These are phyloP conservation scores for Sternarchorhynchus goeldii DNA, from an alignment of 2,797 vertebrate genomes.

Conservation along the genomic window DNA sequence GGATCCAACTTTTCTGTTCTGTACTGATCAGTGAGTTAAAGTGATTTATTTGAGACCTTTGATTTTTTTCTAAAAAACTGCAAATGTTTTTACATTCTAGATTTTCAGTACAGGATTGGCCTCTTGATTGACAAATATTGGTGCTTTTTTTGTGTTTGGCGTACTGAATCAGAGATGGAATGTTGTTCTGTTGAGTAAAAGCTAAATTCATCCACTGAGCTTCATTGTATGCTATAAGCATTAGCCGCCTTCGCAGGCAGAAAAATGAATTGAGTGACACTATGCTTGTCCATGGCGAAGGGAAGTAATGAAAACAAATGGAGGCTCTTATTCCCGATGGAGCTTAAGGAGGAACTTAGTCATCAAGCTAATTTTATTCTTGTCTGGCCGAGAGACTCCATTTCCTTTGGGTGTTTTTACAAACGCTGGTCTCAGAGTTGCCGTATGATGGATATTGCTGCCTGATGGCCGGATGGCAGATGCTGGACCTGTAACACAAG, in stretches of 20 bases:
- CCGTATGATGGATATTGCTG: conserved; percentile 75
- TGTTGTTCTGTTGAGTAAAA: conserved; percentile 2
- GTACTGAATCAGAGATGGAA: not conserved
- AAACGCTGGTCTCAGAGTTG: conserved; percentile 74
- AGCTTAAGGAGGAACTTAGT: conserved; percentile 81
- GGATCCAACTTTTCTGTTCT: not conserved
- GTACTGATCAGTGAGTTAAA: not conserved
- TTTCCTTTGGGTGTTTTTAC: conserved; percentile 86
- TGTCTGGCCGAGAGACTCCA: conserved; percentile 82
- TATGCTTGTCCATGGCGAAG: conserved; percentile 62
- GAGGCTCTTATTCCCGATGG: conserved; percentile 77
- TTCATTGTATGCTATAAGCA: conserved; percentile 35
- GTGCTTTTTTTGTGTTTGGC: not conserved
- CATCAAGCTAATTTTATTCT: conserved; percentile 87
- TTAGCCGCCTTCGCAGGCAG: conserved; percentile 2
- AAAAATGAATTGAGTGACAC: conserved; percentile 44
- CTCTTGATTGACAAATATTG: not conserved
- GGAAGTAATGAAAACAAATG: conserved; percentile 85
- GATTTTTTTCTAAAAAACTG: not conserved
- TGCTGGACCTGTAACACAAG: conserved; percentile 86
- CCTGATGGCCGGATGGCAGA: conserved; percentile 83
- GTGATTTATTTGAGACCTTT: not conserved
- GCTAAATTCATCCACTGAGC: conserved; percentile 7
- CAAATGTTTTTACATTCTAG: not conserved
- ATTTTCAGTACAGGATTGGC: not conserved